Conservation (phyloP, 1,140 invertebrate species). For the Papilio aristodemus region DNA sequence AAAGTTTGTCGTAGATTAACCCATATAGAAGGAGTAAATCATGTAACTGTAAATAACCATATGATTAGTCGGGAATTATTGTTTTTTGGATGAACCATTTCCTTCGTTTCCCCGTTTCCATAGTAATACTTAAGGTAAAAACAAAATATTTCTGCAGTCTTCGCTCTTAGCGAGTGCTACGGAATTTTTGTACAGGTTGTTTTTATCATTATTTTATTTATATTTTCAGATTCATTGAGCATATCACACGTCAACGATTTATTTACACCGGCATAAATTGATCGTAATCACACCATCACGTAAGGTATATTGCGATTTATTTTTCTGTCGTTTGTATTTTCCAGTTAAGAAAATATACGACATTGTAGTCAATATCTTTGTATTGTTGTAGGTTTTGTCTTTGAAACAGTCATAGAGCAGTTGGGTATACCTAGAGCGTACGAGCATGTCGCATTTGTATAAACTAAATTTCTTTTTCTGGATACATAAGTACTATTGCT, state of each 20-base stretch:
- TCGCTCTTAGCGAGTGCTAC: not conserved
- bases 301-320: not conserved
- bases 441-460: too few relatives aligned
- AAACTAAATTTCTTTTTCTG: too few relatives aligned
- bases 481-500: too few relatives aligned
- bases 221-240: not conserved
- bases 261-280: not conserved
- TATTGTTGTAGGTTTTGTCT: too few relatives aligned
- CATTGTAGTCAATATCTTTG: too few relatives aligned
- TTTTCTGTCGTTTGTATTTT: not conserved
- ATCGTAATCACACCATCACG: not conserved
- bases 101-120: not conserved
- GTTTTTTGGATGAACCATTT: too few relatives aligned
- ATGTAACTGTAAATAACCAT: too few relatives aligned
- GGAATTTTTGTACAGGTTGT: not conserved
- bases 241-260: not conserved
- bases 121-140: conserved; percentile 2
- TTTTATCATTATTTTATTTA: not conserved
- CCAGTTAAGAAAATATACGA: not conserved
- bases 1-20: too few relatives aligned
- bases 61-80: too few relatives aligned
- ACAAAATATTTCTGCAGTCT: not conserved
- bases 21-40: too few relatives aligned
- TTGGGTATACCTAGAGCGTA: too few relatives aligned
- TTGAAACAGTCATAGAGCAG: too few relatives aligned